These are phyloP conservation scores for Lysandra bellargus DNA, from an alignment of 2,888 invertebrate species.

Conservation along the genomic window DNA sequence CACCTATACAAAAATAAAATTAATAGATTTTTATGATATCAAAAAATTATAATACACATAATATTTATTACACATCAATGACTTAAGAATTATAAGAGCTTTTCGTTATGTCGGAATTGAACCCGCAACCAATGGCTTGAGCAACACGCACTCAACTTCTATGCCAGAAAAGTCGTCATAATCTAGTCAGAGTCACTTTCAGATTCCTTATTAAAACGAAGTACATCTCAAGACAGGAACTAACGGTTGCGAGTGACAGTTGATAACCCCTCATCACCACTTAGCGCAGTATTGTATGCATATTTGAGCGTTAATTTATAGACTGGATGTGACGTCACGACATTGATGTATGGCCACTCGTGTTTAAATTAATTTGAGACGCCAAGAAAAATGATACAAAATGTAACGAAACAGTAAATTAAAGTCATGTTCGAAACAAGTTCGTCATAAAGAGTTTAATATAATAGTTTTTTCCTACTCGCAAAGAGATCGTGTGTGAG, in stretches of 20 bases:
- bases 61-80: not conserved
- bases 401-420: not conserved
- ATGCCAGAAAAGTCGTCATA: not conserved
- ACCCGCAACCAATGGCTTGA: not conserved
- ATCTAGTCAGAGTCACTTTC: not conserved
- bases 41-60: not conserved
- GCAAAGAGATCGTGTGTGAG: too few relatives aligned
- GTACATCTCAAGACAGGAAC: not conserved
- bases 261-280: constrained; percentile 23
- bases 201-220: not conserved
- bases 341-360: constrained; percentile 33
- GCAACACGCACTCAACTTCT: not conserved
- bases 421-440: not conserved
- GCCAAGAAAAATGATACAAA: constrained; percentile 5
- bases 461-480: too few relatives aligned
- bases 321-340: constrained; percentile 31
- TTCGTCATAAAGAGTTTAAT: too few relatives aligned
- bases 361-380: constrained; percentile 31
- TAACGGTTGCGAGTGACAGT: constrained; percentile 20
- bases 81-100: not conserved
- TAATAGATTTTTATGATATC: too few relatives aligned
- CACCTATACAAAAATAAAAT: too few relatives aligned
- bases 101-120: not conserved
- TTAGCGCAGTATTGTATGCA: constrained; percentile 23
- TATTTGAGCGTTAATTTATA: constrained; percentile 31